These are phyloP conservation scores for Lophura nycthemera DNA, from an alignment of 2,113 vertebrate genomes.

Conservation along the genomic window DNA sequence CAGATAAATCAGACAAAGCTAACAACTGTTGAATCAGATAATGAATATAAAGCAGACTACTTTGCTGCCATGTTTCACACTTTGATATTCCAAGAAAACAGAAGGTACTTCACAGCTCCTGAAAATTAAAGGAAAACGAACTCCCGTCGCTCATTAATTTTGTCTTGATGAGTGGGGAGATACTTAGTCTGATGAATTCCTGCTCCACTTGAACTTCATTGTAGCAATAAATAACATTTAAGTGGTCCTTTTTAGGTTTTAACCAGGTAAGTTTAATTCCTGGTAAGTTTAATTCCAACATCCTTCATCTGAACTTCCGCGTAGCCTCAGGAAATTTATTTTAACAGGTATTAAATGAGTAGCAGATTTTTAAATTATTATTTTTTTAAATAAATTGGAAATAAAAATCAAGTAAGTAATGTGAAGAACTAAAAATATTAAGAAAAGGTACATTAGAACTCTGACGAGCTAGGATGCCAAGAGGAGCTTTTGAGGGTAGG, in stretches of 20 bases:
- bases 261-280: background rate
- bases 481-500: background rate
- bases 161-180: background rate
- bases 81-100: background rate
- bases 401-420: background rate
- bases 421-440: background rate
- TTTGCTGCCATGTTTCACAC: background rate
- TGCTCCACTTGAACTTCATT: background rate
- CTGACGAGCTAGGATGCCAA: background rate
- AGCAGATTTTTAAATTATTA: background rate
- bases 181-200: slow-evolving; percentile 5
- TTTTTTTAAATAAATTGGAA: background rate
- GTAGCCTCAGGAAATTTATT: background rate
- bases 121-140: background rate
- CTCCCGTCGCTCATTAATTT: background rate
- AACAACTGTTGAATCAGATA: background rate
- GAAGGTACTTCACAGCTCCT: background rate
- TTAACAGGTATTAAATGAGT: background rate
- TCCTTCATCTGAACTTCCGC: background rate
- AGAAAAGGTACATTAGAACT: background rate
- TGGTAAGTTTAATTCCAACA: background rate
- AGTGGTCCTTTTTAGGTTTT: background rate
- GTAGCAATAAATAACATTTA: background rate
- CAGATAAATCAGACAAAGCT: background rate
- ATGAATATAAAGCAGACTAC: background rate